These are phyloP conservation scores for Propithecus perrieri DNA, from an alignment of 2,797 vertebrate genomes.

Conservation along the genomic window DNA sequence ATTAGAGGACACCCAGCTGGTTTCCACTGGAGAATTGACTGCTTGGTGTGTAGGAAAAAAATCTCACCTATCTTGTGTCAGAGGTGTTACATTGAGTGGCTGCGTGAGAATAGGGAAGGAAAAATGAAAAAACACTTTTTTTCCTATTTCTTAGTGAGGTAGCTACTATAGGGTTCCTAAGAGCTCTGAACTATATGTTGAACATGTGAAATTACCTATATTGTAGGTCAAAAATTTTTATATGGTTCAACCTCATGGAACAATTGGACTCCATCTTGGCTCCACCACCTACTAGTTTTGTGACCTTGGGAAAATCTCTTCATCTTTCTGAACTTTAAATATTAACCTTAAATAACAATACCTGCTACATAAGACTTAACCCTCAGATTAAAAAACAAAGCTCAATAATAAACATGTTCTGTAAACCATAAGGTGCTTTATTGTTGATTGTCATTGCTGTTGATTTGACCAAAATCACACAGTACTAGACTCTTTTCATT, in stretches of 20 bases:
- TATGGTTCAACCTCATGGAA: background rate
- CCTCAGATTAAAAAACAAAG: conserved; percentile 10
- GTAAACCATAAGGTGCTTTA: background rate
- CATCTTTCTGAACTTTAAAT: conserved; percentile 31
- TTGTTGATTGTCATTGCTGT: background rate
- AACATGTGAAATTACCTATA: conserved; percentile 6
- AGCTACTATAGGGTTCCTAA: background rate
- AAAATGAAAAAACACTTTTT: background rate
- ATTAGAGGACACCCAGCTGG: background rate
- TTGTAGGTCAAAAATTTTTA: background rate
- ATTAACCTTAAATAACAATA: conserved; percentile 41
- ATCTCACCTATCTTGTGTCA: background rate
- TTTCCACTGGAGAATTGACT: background rate
- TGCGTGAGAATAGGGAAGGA: background rate
- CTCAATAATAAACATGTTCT: background rate
- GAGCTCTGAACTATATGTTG: background rate
- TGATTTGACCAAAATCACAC: background rate
- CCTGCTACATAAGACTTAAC: background rate
- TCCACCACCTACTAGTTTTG: background rate
- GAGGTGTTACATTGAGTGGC: background rate
- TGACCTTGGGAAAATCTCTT: background rate
- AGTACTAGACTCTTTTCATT: background rate
- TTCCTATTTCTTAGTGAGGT: background rate
- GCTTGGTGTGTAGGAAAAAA: background rate
- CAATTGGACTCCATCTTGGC: background rate